phyloP scores from a whole-genome alignment of 2,888 invertebrate species.

The Leucophora obtusa region DNA sequence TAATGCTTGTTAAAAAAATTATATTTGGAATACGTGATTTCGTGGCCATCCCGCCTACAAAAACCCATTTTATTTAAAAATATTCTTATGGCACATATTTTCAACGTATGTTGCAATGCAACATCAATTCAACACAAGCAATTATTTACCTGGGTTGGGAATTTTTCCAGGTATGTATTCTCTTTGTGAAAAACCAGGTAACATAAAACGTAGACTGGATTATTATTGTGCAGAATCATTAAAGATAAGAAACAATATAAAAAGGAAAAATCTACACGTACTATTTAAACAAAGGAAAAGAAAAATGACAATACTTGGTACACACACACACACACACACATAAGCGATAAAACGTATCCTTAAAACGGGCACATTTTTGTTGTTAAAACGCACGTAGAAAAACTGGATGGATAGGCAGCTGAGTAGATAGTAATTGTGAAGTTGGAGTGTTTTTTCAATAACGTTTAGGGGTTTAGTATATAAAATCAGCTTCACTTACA shows the following conservation, averaged over 20 bases:
- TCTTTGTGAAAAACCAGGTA: constrained; percentile 40
- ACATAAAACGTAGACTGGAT: constrained; percentile 17
- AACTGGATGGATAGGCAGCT: constrained; percentile 13
- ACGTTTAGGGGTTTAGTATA: constrained; percentile 54
- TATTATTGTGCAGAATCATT: constrained; percentile 23
- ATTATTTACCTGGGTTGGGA: constrained; percentile 58
- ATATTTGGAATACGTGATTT: neutral
- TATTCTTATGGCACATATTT: constrained; percentile 56
- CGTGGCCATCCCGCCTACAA: constrained; percentile 70
- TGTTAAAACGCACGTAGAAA: neutral
- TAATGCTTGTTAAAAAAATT: neutral
- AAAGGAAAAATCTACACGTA: constrained; percentile 21
- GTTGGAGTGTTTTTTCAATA: constrained; percentile 14
- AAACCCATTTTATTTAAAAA: constrained; percentile 44
- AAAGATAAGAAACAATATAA: constrained; percentile 13
- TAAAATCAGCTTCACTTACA: constrained; percentile 53
- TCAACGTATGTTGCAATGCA: constrained; percentile 39
- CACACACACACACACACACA: constrained; percentile 59
- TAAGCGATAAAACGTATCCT: neutral
- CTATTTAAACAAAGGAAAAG: constrained; percentile 37
- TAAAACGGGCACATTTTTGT: neutral
- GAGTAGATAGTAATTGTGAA: neutral
- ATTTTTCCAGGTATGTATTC: constrained; percentile 67
- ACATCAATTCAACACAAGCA: constrained; percentile 22
- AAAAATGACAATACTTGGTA: constrained; percentile 30